A percentile compares a stretch with the other conserved stretches of the same genome.
These are phyloP conservation scores for Caenorhabditis briggsae DNA, from an alignment of 1,140 invertebrate genomes.

Conservation along the genomic window DNA sequence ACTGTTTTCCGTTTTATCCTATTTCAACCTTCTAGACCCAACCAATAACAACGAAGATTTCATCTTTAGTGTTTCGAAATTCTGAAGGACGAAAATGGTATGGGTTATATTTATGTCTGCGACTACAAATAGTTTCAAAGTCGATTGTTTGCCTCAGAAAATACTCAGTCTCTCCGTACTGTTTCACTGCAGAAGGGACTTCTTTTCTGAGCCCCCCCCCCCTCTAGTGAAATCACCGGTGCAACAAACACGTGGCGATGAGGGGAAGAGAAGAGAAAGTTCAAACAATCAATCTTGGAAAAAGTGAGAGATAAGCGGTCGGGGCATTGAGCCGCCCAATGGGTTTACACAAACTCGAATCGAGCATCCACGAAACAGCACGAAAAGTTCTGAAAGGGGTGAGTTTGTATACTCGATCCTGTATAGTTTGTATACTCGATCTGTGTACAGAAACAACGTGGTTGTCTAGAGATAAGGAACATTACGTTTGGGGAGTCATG, in stretches of 20 bases:
- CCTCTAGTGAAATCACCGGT: neutral
- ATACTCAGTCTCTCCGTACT: neutral
- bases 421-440: neutral
- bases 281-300: conserved; percentile 29
- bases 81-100: neutral
- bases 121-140: neutral
- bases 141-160: neutral
- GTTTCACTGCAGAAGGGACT: neutral
- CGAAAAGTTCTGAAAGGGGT: neutral
- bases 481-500: neutral
- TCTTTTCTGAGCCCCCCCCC: neutral
- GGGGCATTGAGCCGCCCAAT: neutral
- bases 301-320: neutral
- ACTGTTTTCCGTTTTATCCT: too few relatives aligned
- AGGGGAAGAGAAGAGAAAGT: conserved; percentile 1
- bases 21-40: too few relatives aligned
- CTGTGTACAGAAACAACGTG: neutral
- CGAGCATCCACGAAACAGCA: conserved; percentile 4
- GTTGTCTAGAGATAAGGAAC: neutral
- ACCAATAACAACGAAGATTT: neutral
- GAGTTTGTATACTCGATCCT: neutral
- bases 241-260: conserved; percentile 40
- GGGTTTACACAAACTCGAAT: conserved; percentile 48
- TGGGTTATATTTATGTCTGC: conserved; percentile 22
- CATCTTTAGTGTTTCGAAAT: conserved; percentile 39